Evolutionary conservation across 1,140 invertebrate species (phyloP).

Genomic region (Papilio machaon): DNA sequence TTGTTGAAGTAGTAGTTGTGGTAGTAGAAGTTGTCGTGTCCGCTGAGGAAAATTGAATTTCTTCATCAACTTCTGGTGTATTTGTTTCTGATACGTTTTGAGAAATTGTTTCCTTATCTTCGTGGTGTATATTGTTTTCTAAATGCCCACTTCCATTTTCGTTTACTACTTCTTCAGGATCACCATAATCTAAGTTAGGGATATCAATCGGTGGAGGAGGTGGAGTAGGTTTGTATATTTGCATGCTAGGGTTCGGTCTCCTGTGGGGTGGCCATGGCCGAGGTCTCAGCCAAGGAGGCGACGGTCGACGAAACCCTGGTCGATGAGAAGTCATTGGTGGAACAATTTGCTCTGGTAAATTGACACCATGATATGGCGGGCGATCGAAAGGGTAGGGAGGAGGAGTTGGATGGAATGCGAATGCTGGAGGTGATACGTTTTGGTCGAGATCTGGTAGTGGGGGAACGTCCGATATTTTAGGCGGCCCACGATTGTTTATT

Average conservation of each 20-base stretch:
- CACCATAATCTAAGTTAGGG: slow-evolving; percentile 57
- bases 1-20: slow-evolving; percentile 48
- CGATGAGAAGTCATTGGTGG: slow-evolving; percentile 83
- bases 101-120: slow-evolving; percentile 47
- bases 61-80: slow-evolving; percentile 55
- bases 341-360: slow-evolving; percentile 88
- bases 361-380: slow-evolving; percentile 85
- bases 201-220: slow-evolving; percentile 60
- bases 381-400: slow-evolving; percentile 88
- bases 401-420: slow-evolving; percentile 75
- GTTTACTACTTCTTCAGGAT: slow-evolving; percentile 52
- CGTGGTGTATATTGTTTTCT: slow-evolving; percentile 68
- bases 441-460: slow-evolving; percentile 87
- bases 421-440: slow-evolving; percentile 72
- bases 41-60: slow-evolving; percentile 50
- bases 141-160: slow-evolving; percentile 69
- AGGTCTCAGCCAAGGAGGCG: slow-evolving; percentile 84
- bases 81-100: slow-evolving; percentile 46
- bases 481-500: slow-evolving; percentile 95
- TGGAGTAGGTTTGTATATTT: slow-evolving; percentile 74
- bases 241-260: slow-evolving; percentile 76
- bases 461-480: slow-evolving; percentile 89
- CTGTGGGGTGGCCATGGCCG: slow-evolving; percentile 78
- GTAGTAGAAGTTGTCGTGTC: slow-evolving; percentile 54
- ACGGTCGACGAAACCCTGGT: slow-evolving; percentile 83